Conservation (phyloP, 2,797 vertebrate genomes). For the Catamblyrhynchus diadema region DNA sequence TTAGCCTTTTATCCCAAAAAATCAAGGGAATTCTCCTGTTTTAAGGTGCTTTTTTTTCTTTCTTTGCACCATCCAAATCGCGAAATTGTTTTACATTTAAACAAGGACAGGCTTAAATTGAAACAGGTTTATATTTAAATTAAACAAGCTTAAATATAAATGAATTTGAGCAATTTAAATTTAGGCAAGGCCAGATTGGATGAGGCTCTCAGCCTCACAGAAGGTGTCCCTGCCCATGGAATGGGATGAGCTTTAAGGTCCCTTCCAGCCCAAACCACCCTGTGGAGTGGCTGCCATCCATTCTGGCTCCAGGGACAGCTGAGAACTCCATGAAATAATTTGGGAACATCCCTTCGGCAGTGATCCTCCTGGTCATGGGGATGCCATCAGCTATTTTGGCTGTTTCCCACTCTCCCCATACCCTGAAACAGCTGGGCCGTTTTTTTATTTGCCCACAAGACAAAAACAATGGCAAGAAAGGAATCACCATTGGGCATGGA, state of each 20-base stretch:
- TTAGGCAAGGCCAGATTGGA: neutral
- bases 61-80: neutral
- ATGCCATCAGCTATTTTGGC: neutral
- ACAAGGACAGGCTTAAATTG: neutral
- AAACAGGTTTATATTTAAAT: neutral
- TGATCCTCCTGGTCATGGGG: neutral
- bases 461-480: neutral
- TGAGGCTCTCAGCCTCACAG: fast-evolving
- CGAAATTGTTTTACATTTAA: neutral
- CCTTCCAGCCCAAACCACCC: neutral
- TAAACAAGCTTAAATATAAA: neutral
- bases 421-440: neutral
- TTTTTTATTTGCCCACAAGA: neutral
- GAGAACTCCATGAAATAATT: neutral
- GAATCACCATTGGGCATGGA: neutral
- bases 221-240: neutral
- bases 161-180: fast-evolving
- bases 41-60: neutral
- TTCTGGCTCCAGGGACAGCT: neutral
- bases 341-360: neutral
- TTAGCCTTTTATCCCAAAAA: neutral
- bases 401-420: neutral
- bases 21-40: neutral
- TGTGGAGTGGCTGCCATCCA: neutral
- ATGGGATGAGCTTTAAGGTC: neutral